Percentiles rank a stretch among this genome's conserved stretches.
These are phyloP conservation scores for Willisornis vidua DNA, from an alignment of 2,113 vertebrate species.

Conservation along the genomic window DNA sequence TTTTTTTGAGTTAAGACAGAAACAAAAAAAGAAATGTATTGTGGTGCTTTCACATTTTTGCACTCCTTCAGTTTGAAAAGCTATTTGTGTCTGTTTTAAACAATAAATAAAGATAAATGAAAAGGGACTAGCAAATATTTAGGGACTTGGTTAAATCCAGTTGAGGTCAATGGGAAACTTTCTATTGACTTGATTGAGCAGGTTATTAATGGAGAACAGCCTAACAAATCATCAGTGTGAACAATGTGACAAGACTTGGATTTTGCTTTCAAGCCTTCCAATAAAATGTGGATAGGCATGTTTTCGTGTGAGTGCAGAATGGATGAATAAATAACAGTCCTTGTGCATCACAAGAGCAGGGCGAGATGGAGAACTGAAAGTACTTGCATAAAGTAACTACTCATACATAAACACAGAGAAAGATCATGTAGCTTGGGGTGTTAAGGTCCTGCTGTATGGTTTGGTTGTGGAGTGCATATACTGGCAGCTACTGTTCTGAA, in stretches of 20 bases:
- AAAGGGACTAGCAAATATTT: neutral
- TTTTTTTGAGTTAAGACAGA: neutral
- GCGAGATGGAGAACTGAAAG: neutral
- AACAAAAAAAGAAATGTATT: neutral
- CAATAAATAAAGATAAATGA: neutral
- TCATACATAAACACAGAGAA: neutral
- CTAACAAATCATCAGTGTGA: neutral
- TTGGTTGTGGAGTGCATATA: neutral
- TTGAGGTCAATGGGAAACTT: neutral
- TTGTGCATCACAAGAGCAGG: neutral
- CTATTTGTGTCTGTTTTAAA: neutral
- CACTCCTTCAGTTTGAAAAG: neutral
- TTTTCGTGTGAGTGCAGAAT: neutral
- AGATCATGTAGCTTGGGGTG: neutral
- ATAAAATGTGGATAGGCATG: neutral
- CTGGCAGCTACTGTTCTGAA: neutral
- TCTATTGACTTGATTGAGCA: neutral
- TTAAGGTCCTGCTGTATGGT: neutral
- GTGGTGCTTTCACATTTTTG: neutral
- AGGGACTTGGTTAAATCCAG: neutral
- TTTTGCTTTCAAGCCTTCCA: neutral
- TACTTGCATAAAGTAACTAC: neutral
- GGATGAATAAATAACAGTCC: neutral
- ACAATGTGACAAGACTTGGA: neutral
- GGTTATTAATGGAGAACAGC: slow-evolving; percentile 7